These are phyloP conservation scores for Sesamia inferens DNA, from an alignment of 2,888 invertebrate species.

Conservation along the genomic window DNA sequence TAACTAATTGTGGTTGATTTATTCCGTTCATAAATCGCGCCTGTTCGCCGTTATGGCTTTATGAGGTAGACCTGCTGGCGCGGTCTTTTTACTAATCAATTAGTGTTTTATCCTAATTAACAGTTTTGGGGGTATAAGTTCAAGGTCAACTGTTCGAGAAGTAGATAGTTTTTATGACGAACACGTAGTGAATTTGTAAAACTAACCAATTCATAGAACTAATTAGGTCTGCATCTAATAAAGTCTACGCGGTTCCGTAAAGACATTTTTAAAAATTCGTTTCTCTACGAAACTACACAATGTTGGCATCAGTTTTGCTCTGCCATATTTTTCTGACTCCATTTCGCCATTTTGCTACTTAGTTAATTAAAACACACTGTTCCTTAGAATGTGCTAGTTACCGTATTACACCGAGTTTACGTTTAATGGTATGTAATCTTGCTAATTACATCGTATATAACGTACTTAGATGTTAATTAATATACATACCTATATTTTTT, in stretches of 20 bases:
- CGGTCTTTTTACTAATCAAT: constrained; percentile 45
- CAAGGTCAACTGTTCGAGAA: too few species aligned
- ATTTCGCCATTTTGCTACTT: constrained; percentile 11
- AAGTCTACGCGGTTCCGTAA: not conserved
- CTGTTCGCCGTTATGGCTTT: not conserved
- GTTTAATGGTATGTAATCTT: constrained; percentile 15
- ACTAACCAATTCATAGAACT: too few species aligned
- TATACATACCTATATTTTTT: too few species aligned
- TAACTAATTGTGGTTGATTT: constrained; percentile 25
- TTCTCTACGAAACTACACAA: not conserved
- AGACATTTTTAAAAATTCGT: not conserved
- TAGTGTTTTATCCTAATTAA: constrained; percentile 39
- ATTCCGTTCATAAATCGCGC: constrained; percentile 33
- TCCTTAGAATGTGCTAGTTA: constrained; percentile 8
- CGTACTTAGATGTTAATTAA: not conserved
- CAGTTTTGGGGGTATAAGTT: constrained; percentile 1
- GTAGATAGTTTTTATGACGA: not conserved
- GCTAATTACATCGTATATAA: not conserved
- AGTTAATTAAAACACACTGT: constrained; percentile 35
- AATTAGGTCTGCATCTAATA: too few species aligned
- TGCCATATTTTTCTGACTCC: not conserved
- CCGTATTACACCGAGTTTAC: constrained; percentile 3
- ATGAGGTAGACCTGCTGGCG: constrained; percentile 22
- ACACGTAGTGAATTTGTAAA: too few species aligned
- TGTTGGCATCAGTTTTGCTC: not conserved